Base-by-base conservation (phyloP, 1,140 invertebrate genomes). In the Drosophila mojavensis region DNA sequence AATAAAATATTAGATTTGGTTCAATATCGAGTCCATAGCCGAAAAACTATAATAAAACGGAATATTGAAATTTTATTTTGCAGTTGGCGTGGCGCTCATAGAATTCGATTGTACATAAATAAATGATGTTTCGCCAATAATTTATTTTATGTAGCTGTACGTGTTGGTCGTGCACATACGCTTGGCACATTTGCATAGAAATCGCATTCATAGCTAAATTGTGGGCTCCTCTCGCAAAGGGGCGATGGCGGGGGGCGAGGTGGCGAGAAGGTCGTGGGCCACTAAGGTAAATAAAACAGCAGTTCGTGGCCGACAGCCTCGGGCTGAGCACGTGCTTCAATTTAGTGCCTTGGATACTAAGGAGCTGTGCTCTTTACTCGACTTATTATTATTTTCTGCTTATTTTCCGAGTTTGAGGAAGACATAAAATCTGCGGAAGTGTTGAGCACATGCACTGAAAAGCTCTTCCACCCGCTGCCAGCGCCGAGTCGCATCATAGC, bases 381-480 rank as follows among this genome's bases (percentile, higher is more conserved):
- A 41, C 50, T 53, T 70, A 53, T 60, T 71, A 75, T 71, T 75
- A 71, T 75, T 75, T 75, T 55, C 36, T 15, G 73, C 50, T 65
- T 75, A 65, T 75, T 65, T 51, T 17, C 13, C 55, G 11, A 30
- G 41, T 17, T 30, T 39, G 33, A 84, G 84, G 85, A 89, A 89
- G 85, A 84, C 84, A 89, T 89, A 85, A 84, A 79, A 84, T 69
- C 39, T 70, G 81, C 78, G 84, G 84, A 89, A 90, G 61, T 86
- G 78, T 79, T 84, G 71, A 79, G 79, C 81, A 84, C 84, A 76
- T 81, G 78, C 78, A 78, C 71, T 41, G 24, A 66, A 47, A 68
- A 67, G 39, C 33, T 24, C 30, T 63, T 59, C 4, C 20, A 45
- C 24, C 68, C 47, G 36, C 33, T 13, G 9, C 7, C 33, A 36